Percentiles rank a stretch among this genome's conserved stretches.
Conservation (phyloP, 2,113 vertebrate genomes). For the Electrona antarctica region DNA sequence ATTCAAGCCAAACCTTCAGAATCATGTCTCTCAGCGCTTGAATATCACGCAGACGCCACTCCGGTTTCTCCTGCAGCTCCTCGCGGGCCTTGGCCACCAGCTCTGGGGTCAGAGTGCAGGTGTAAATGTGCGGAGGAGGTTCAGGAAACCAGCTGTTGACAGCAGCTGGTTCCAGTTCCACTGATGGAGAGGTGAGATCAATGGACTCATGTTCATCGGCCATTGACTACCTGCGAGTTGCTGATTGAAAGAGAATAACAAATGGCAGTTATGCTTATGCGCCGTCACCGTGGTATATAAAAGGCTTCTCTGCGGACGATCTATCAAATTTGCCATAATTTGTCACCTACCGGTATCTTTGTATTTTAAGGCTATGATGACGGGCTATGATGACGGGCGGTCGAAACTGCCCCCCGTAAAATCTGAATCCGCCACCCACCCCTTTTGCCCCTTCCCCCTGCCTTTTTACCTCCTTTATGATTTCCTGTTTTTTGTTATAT, state of each 20-base stretch:
- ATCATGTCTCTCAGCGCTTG: conserved; percentile 97
- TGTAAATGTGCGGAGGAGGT: conserved; percentile 81
- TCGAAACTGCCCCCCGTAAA: no score
- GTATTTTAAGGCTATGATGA: no score
- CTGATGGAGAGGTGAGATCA: conserved; percentile 78
- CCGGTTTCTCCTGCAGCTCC: conserved; percentile 96
- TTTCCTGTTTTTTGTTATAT: no score
- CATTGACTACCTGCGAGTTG: conserved; percentile 78
- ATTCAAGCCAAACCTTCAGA: conserved; percentile 73
- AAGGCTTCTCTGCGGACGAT: no score
- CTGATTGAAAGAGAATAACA: conserved; percentile 31
- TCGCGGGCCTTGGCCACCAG: conserved; percentile 93
- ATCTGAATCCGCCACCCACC: no score
- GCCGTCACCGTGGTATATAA: no score
- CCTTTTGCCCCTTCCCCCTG: no score
- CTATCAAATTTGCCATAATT: no score
- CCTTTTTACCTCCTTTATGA: no score
- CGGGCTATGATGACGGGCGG: no score
- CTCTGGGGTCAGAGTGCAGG: conserved; percentile 88
- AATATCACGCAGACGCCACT: conserved; percentile 94
- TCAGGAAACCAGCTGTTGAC: conserved; percentile 74
- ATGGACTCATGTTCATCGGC: conserved; percentile 87
- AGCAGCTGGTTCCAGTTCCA: conserved; percentile 75
- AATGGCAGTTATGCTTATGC: neutral
- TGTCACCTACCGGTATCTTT: no score